Base-by-base conservation (phyloP, 2,888 invertebrate species). In the Agrotis clavis region DNA sequence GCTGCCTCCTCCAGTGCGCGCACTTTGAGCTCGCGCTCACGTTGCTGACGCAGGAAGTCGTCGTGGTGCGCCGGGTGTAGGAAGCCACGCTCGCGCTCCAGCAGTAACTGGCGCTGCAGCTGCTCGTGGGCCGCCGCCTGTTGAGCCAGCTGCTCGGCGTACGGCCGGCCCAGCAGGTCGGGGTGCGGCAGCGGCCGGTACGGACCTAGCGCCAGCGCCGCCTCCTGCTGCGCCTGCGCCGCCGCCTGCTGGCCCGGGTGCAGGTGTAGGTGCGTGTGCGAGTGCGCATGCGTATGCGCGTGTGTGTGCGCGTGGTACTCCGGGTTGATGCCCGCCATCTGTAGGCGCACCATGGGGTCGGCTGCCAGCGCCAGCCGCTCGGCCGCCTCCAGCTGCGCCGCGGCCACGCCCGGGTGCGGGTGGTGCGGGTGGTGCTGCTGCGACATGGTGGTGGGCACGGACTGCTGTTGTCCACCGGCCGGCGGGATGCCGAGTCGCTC, bases 291-390 rank as follows among this genome's bases (percentile, higher is more conserved):
- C 86, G 98, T 98, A 96, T 98, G 98, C 88, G 98, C 98, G 94
- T 99, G 99, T 86, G 98, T 98, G 96, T 99, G 99, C 90, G 98
- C 98, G 96, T 99, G 99, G 96, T 98, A 98, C 96, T 98, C 98
- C 64, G 98, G 98, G 88, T 97, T 98, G 89, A 98, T 98, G 92
- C 98, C 98, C 87, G 98, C 98, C 98, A 99, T 98, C 97, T 99
- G 99, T 92, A 99, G 96, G 87, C 99, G 98, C 94, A 98, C 98
- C 98, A 99, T 98, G 80, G 99, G 99, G 96, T 99, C 99, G 83
- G 98, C 98, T 78, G 99, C 98, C 88, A 98, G 96, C 78, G 98
- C 98, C 83, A 98, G 95, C 85, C 98, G 96, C 94, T 98, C 98
- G 87, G 98, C 97, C 87, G 97, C 97, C 88, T 98, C 97, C 74